Evolutionary conservation across 1,140 invertebrate genomes (phyloP), one percentile per base, ranked within the genome.

Genomic region (Drosophila watanabei): DNA sequence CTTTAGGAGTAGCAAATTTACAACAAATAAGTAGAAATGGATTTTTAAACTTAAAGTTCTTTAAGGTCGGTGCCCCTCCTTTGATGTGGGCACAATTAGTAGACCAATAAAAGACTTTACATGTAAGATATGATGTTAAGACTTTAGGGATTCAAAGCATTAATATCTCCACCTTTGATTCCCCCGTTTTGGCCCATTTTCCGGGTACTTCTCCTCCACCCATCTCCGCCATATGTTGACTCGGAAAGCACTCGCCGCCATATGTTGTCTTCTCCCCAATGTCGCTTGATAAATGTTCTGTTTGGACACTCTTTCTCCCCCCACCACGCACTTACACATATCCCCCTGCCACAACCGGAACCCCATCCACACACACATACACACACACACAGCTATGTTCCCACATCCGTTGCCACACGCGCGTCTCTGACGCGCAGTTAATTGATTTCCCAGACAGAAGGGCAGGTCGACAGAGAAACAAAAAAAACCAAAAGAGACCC

Each of bases 251-350:
- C 66, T 33, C 57, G 51, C 43, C 58, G 51, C 66, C 77, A 79
- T 80, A 83, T 88, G 84, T 65, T 78, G 60, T 28, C 33, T 66
- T 48, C 30, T 14, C 16, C 66, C 64, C 68, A 54, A 66, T 89
- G 86, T 76, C 79, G 81, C 70, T 79, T 89, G 85, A 89, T 89
- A 89, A 90, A 89, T 89, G 84, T 81, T 56, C 58, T 75, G 33
- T 32, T 57, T 43, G 24, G 56, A 59, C 48, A 18, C 16, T 37
- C 20, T 54, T 7, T 24, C 7, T 20, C 64, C 11, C 46, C 24
- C 41, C 45, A 24, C n/a, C 45, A 24, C 28, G 32, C 65, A 66
- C 45, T 54, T 13, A 18, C 24, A 24, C 60, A n/a, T 24, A 18
- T 58, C 37, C 33, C 52, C 20, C 46, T 16, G 4, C 11, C 13